Evolutionary conservation across 2,797 vertebrate species (phyloP).

Genomic region (Protonibea diacanthus): DNA sequence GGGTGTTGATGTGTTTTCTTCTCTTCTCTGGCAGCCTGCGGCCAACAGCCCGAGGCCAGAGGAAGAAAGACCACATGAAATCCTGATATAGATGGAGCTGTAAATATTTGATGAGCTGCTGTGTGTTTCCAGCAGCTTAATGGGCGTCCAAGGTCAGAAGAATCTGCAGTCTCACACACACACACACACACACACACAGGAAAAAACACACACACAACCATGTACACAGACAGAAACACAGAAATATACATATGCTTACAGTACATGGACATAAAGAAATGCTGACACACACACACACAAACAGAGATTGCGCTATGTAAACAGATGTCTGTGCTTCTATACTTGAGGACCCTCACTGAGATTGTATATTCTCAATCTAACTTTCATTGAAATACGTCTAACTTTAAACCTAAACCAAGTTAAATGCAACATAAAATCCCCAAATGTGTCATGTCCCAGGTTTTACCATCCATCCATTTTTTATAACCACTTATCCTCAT

Average conservation of each 20-base stretch:
- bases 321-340: not conserved
- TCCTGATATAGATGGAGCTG: constrained; percentile 72
- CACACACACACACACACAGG: not conserved
- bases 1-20: constrained; percentile 37
- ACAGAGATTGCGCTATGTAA: not conserved
- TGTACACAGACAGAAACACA: not conserved
- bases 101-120: constrained; percentile 82
- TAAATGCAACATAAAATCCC: too few relatives aligned
- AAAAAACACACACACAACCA: not conserved
- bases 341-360: not conserved
- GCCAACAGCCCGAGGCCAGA: constrained; percentile 50
- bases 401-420: not conserved
- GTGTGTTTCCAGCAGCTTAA: constrained; percentile 63
- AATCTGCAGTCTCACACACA: constrained; percentile 31
- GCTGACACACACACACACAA: not conserved
- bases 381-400: too few relatives aligned
- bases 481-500: too few relatives aligned
- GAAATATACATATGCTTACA: not conserved
- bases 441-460: too few relatives aligned
- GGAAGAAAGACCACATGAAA: constrained; percentile 61
- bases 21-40: constrained; percentile 27
- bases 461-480: too few relatives aligned
- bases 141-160: constrained; percentile 69
- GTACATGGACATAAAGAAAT: not conserved
- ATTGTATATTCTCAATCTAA: not conserved